These are phyloP conservation scores for Torymus auratus DNA, from an alignment of 2,888 invertebrate genomes.

Conservation along the genomic window DNA sequence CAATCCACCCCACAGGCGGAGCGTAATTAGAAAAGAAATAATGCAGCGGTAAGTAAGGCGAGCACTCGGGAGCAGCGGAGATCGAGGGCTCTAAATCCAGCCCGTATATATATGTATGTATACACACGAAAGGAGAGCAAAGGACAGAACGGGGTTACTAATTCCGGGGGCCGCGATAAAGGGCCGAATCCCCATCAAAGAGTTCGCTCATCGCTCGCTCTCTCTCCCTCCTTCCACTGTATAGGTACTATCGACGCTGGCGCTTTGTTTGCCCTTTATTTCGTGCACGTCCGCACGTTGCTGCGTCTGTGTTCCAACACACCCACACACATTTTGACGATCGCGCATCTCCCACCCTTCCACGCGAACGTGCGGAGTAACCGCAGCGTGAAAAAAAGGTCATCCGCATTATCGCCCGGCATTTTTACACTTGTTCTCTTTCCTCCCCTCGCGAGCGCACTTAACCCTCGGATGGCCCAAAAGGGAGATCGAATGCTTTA, in stretches of 20 bases:
- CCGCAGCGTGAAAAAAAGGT: background rate
- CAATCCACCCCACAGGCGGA: background rate
- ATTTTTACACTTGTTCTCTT: slow-evolving; percentile 7
- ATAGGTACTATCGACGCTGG: background rate
- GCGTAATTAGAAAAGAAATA: slow-evolving; percentile 25
- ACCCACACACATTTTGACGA: slow-evolving; percentile 1
- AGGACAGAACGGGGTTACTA: slow-evolving; percentile 74
- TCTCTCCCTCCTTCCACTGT: slow-evolving; percentile 13
- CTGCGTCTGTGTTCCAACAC: background rate
- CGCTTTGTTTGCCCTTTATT: slow-evolving; percentile 68
- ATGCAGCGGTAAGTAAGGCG: slow-evolving; percentile 11
- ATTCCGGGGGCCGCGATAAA: slow-evolving; percentile 73
- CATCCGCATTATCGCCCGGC: too few relatives aligned
- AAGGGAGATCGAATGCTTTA: too few relatives aligned
- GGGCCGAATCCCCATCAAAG: slow-evolving; percentile 68
- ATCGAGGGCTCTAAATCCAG: slow-evolving; percentile 52
- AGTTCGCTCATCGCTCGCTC: too few relatives aligned
- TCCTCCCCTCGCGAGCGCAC: background rate
- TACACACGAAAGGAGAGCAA: slow-evolving; percentile 53
- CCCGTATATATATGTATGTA: background rate
- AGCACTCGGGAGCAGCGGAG: slow-evolving; percentile 16
- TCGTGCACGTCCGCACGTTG: slow-evolving; percentile 42
- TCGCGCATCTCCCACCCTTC: background rate
- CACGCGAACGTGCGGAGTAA: background rate
- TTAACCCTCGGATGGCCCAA: background rate